Evolutionary conservation across 2,888 invertebrate species (phyloP).

Genomic region (Nezara viridula): DNA sequence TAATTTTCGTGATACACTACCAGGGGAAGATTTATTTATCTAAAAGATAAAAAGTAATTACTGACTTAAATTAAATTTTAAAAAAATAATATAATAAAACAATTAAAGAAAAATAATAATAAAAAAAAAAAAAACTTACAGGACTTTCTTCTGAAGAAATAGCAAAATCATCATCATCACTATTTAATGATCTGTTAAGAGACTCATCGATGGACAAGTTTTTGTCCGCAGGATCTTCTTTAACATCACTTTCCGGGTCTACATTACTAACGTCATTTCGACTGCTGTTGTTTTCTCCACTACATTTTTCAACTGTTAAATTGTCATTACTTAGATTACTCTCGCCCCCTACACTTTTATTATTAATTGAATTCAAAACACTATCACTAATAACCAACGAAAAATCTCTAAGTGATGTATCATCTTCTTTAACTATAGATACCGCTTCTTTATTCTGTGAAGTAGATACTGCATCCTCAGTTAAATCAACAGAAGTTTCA

Average conservation of each 20-base stretch:
- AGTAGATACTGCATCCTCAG: not conserved
- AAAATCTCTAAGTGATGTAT: constrained; percentile 40
- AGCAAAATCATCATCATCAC: constrained; percentile 51
- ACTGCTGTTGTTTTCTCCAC: not conserved
- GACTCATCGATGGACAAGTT: not conserved
- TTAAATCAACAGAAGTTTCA: not conserved
- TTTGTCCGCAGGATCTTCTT: constrained; percentile 10
- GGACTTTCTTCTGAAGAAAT: constrained; percentile 54
- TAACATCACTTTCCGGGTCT: not conserved
- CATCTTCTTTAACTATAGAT: constrained; percentile 34
- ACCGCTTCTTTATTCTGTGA: not conserved
- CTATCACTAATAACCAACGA: constrained; percentile 54
- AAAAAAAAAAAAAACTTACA: constrained; percentile 5
- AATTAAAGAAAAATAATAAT: not conserved
- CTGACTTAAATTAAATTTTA: not conserved
- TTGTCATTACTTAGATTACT: constrained; percentile 11
- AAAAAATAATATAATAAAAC: no score
- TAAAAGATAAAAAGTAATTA: not conserved
- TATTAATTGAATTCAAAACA: constrained; percentile 51
- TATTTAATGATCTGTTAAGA: constrained; percentile 43
- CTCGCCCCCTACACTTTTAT: not conserved
- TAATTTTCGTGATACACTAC: constrained; percentile 66
- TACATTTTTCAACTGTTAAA: not conserved
- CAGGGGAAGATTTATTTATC: constrained; percentile 54
- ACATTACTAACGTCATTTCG: not conserved